These are phyloP conservation scores for Drosophila basisetae DNA, from an alignment of 2,888 invertebrate genomes.

Conservation along the genomic window DNA sequence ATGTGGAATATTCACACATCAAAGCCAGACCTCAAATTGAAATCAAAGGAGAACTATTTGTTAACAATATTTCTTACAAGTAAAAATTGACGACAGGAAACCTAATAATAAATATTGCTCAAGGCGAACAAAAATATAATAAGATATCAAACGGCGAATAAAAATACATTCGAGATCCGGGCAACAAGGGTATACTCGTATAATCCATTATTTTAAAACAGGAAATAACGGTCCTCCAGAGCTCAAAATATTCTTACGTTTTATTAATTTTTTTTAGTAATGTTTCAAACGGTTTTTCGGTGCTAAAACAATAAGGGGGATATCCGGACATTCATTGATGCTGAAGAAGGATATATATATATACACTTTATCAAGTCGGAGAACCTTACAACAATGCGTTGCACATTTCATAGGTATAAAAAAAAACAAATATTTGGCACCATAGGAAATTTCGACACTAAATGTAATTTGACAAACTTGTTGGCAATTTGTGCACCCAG, in stretches of 20 bases:
- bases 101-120: not conserved
- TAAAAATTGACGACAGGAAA: not conserved
- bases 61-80: not conserved
- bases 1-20: not conserved
- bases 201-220: not conserved
- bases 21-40: not conserved
- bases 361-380: not conserved
- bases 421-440: not conserved
- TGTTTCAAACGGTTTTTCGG: not conserved
- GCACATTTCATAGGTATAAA: not conserved
- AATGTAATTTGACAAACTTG: not conserved
- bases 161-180: not conserved
- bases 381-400: not conserved
- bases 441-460: not conserved
- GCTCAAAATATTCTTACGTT: not conserved
- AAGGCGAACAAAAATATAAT: not conserved
- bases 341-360: not conserved
- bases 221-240: not conserved
- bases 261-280: not conserved
- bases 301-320: no score
- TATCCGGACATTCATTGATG: not conserved
- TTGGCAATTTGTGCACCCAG: conserved; percentile 5
- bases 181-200: not conserved
- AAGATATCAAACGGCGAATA: not conserved
- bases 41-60: not conserved